A percentile compares a stretch with the other conserved stretches of the same genome.
Evolutionary conservation across 2,888 invertebrate species (phyloP).

Genomic region (Sicus ferrugineus): DNA sequence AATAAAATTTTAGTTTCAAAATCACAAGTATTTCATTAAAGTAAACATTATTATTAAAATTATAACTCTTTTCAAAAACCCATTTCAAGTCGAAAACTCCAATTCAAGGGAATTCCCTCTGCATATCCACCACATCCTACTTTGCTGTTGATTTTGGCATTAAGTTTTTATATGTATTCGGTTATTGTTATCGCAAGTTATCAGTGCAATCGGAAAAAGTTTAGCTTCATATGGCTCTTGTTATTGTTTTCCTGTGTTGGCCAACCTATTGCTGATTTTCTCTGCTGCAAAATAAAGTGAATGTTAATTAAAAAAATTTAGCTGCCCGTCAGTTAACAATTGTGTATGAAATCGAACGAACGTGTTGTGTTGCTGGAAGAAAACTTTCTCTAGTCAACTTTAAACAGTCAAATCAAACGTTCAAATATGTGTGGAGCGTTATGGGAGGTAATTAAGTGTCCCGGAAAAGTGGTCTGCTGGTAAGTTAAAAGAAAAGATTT

Average conservation of each 20-base stretch:
- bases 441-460: slow-evolving; percentile 59
- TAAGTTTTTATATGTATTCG: neutral
- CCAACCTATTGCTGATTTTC: slow-evolving; percentile 14
- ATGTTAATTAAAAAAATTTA: neutral
- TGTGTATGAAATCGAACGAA: slow-evolving; percentile 23
- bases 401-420: neutral
- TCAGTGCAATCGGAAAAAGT: slow-evolving; percentile 1
- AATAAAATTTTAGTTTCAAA: neutral
- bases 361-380: neutral
- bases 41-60: neutral
- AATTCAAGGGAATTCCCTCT: neutral
- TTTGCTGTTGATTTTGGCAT: neutral
- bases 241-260: slow-evolving; percentile 4
- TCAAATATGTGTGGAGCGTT: slow-evolving; percentile 55
- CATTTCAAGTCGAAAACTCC: neutral
- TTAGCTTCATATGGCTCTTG: neutral
- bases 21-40: neutral
- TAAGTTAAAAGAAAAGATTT: slow-evolving; percentile 44
- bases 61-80: neutral
- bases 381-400: neutral
- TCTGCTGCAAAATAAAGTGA: slow-evolving; percentile 3
- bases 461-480: slow-evolving; percentile 59
- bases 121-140: neutral
- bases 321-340: slow-evolving; percentile 19
- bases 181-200: slow-evolving; percentile 24